These are phyloP conservation scores for Girardia tigrina DNA, from an alignment of 2,888 invertebrate genomes.

Conservation along the genomic window DNA sequence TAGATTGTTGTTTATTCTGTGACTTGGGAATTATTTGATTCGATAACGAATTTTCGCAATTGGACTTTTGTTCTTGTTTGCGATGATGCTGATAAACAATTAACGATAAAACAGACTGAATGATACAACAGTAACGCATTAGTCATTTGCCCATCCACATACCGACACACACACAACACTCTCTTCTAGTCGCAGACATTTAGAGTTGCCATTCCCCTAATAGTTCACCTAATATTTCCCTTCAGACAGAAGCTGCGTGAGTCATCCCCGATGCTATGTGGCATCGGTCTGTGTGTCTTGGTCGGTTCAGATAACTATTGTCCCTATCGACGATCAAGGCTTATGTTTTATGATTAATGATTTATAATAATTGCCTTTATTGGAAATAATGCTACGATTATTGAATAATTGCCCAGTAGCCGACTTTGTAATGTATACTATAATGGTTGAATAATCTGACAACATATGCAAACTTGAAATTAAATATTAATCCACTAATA, in stretches of 20 bases:
- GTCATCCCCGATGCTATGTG: constrained; percentile 11
- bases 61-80: not conserved
- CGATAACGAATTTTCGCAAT: not conserved
- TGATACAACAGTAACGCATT: not conserved
- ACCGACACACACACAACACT: not conserved
- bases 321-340: constrained; percentile 21
- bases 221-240: not conserved
- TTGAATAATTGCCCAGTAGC: not conserved
- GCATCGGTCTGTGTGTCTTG: not conserved
- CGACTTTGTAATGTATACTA: no score
- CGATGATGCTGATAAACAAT: constrained; percentile 15
- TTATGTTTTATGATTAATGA: not conserved
- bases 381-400: not conserved
- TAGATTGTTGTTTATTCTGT: not conserved
- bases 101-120: constrained; percentile 13
- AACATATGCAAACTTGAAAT: no score
- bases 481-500: no score
- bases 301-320: constrained; percentile 16
- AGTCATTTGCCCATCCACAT: not conserved
- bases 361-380: constrained; percentile 6
- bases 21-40: not conserved
- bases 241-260: not conserved
- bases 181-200: not conserved
- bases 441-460: no score
- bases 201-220: not conserved